Base-by-base conservation (phyloP, 1,140 invertebrate species). In the Saxidomus purpurata region DNA sequence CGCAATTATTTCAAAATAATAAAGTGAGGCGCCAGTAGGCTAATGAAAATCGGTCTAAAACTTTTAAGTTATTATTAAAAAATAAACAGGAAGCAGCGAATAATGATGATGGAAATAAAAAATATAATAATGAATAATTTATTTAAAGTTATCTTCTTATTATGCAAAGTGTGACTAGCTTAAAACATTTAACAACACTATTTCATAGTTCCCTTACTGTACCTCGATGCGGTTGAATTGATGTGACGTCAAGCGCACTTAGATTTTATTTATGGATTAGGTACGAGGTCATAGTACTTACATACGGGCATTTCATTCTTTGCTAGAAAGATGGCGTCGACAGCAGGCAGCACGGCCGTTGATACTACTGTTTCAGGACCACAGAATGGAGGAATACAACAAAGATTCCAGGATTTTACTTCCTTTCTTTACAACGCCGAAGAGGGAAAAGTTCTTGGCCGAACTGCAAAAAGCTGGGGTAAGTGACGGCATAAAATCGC, bases 381-480 rank as follows among this genome's bases (percentile, higher is more conserved):
- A 59, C 79, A 89, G 38, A 89, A 87, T 84, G 80, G 61, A 79
- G 88, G 90, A 28, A 17, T 93, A 36, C 36, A 49, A 36, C 89
- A 92, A 31, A 74, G 87, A 74, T 4, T 91, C 19, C 34, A 71
- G 36, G 79, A 81, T 49, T 92, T 92, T 77, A n/a, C 19, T 15
- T 87, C 74, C 4, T 93, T 93, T 89, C 13, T 92, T 28, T 93
- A 85, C 79, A 89, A 93, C 88, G 36, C 85, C 28, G 92, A 92
- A 22, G 67, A 87, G 61, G 87, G 87, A 17, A 87, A 87, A 89
- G 63, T 92, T 67, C 87, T 93, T 19, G 92, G 92, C 63, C 89
- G 92, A 55, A 85, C 77, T 63, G 92, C 71, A 38, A 91, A 80
- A 79, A 93, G 89, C 80, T 93, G 92, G 92, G 91, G 92, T 93